Percentiles rank a stretch among this genome's conserved stretches.
Conservation (phyloP, 2,113 vertebrate genomes). For the Campylomormyrus tamandua region DNA sequence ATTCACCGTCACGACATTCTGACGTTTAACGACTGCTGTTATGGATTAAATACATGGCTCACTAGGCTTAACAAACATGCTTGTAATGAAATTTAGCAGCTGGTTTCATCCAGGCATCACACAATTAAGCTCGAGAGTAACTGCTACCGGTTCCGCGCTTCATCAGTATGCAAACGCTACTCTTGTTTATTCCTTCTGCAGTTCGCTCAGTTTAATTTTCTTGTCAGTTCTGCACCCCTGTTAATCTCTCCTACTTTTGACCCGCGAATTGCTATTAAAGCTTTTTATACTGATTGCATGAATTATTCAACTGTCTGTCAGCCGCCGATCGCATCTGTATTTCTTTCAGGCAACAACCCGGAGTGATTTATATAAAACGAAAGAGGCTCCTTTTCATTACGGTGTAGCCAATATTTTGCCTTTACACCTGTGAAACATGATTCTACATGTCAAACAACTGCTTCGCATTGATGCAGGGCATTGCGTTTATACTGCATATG, state of each 20-base stretch:
- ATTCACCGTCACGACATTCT: background rate
- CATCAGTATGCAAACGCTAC: background rate
- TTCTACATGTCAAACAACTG: background rate
- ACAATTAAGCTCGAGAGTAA: background rate
- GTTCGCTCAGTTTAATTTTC: background rate
- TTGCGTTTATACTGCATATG: background rate
- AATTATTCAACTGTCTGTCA: background rate
- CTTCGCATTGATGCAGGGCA: background rate
- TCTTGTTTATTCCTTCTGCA: background rate
- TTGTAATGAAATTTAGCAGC: background rate
- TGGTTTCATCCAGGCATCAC: background rate
- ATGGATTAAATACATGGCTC: background rate
- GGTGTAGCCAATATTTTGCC: background rate
- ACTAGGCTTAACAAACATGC: background rate
- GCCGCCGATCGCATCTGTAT: background rate
- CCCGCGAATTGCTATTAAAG: background rate
- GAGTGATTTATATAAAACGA: background rate
- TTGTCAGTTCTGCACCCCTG: background rate
- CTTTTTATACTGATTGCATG: conserved; percentile 2
- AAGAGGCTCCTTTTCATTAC: background rate
- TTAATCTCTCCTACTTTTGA: background rate
- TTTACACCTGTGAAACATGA: background rate
- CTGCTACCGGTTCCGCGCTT: background rate
- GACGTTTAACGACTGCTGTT: background rate
- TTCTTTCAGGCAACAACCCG: background rate